These are phyloP conservation scores for Jaculus jaculus DNA, from an alignment of 2,113 vertebrate genomes.

Conservation along the genomic window DNA sequence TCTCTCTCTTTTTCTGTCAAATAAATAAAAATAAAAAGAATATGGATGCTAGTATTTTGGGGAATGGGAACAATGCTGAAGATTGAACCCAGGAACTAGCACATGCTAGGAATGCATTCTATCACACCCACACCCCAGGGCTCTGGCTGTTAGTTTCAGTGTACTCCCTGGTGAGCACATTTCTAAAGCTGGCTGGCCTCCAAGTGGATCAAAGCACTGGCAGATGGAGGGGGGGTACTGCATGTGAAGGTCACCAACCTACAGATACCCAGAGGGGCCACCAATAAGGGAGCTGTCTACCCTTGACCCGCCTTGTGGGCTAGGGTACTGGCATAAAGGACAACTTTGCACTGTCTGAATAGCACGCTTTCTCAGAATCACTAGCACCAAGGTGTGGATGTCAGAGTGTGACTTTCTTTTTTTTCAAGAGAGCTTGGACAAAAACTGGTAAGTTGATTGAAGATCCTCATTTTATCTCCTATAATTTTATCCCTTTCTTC, in stretches of 20 bases:
- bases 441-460: constrained; percentile 44
- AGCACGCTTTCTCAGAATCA: neutral
- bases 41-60: neutral
- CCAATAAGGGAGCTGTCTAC: constrained; percentile 49
- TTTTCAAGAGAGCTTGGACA: constrained; percentile 2
- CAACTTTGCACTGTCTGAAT: neutral
- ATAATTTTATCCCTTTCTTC: neutral
- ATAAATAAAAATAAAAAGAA: no score
- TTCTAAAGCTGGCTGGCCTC: constrained; percentile 2
- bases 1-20: no score
- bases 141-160: neutral
- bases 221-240: neutral
- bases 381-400: neutral
- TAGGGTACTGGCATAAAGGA: constrained; percentile 29
- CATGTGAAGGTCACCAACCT: neutral
- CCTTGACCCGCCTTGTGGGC: neutral
- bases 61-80: neutral
- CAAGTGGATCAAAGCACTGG: neutral
- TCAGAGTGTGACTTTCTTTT: neutral
- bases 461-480: neutral
- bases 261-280: constrained; percentile 3
- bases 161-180: neutral
- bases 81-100: neutral
- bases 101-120: neutral
- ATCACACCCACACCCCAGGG: neutral